Evolutionary conservation across 2,113 vertebrate species (phyloP).

Genomic region (Mormoops blainvillei): DNA sequence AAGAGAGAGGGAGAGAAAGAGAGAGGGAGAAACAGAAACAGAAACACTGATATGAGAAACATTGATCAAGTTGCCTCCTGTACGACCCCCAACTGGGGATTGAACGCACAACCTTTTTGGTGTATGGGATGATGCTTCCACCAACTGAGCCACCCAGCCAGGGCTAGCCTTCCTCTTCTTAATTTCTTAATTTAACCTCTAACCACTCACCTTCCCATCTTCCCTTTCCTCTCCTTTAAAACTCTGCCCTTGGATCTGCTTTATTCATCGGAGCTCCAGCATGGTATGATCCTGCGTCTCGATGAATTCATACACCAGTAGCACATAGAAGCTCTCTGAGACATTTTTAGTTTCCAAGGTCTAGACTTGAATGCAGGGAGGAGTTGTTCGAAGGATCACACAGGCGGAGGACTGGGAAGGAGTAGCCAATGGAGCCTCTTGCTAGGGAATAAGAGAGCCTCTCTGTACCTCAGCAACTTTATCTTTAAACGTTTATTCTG

Average conservation of each 20-base stretch:
- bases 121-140: no score
- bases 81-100: no score
- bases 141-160: no score
- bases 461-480: background rate
- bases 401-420: background rate
- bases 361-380: background rate
- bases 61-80: no score
- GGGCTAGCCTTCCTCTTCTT: background rate
- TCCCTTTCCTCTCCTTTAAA: background rate
- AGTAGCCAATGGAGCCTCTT: background rate
- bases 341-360: background rate
- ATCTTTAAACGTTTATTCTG: constrained; percentile 11
- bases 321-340: background rate
- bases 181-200: background rate
- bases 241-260: background rate
- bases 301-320: background rate
- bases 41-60: no score
- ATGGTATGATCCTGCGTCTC: background rate
- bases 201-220: background rate
- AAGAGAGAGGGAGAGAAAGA: no score
- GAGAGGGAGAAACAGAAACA: no score
- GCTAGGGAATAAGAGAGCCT: background rate
- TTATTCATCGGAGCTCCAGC: background rate
- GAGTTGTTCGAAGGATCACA: background rate
- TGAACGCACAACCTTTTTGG: no score